Base-by-base conservation (phyloP, 2,888 invertebrate species). In the Stenodema calcarata region DNA sequence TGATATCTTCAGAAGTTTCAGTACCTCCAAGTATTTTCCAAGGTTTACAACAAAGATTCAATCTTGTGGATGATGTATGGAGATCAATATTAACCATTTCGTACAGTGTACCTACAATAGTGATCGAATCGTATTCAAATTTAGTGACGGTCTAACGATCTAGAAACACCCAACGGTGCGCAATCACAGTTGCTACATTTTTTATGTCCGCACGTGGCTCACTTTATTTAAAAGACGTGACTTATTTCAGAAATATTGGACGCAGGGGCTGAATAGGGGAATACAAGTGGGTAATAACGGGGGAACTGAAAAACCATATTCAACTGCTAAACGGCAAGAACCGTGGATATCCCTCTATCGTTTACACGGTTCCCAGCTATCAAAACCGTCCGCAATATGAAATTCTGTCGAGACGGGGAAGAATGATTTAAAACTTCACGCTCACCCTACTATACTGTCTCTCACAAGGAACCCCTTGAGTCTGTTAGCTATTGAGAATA, bases 341-440 rank as follows among this genome's bases (percentile, higher is more conserved):
- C 73, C 30, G 28, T 73, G 73, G 73, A 18, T 73, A 73, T 16
- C 7, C 73, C 44, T 23, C 62, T 18, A 78, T 78, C 78, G 78
- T 78, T 78, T 78, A 42, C 78, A 23, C 41, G 78, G 41, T 78
- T 78, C 44, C 27, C 78, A 44, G 78, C 41, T 44, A 42, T 44
- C 78, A 78, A 78, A 78, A 78, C 41, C 78, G 78, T 42, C 44
- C 78, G 35, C 78, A 78, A 78, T 78, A 78, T 78, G 78, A 42
- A 44, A 78, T 44, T 44, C 78, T 44, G 78, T 35, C 7, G 35
- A 4, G 41, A 78, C 16, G 41, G 41, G 16, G 11, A 9, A 18
- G 78, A 44, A 78, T 78, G 41, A 78, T 78, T 78, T 78, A 78
- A 78, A 78, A 78, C 78, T 78, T 44, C 18, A 44, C 42, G 23